Base-by-base conservation (phyloP, 92 coral and sea anemone species). In the Phenganax stokvisi region DNA sequence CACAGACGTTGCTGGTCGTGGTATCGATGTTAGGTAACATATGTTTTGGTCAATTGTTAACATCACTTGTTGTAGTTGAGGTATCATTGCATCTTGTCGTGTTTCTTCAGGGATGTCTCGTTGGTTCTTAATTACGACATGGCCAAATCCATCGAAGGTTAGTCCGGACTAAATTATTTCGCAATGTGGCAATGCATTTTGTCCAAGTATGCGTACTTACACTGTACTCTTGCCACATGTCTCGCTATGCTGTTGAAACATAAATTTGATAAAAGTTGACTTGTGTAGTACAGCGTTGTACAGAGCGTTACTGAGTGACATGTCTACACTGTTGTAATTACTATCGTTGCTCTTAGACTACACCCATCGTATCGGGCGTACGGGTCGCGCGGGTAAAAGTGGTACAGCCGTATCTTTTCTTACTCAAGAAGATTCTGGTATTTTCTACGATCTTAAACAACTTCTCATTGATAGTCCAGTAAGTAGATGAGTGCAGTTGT, bases 71-170 rank as follows among this genome's bases (percentile, higher is more conserved):
- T 37, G 0, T 37, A 37, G 47, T 5, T 37, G 47, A 37, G 47
- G 37, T 56, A 4, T 54, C 7, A 28, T 55, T 27, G 27, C 2
- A 27, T 64, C 3, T 27, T 10, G 51, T 74, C 10, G 53, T 28
- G 57, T 76, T 72, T 74, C 56, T 68, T 74, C 83, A 96, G 99
- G 90, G 99, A 96, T 82, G 99, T 96, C 0, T 92, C 99, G 0
- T 90, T 90, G 80, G 99, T 96, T 54, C 87, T 96, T 79, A 96
- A 96, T 87, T 96, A 96, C 81, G 99, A 96, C 87, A 96, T 96
- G 99, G 99, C 99, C 56, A 96, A 92, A 89, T 80, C 99, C 15
- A 92, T 96, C 66, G 99, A 96, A 90, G 99, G 99, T 96, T 70
- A 51, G 89, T 83, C 10, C n/a, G 9, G 29, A 15, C 12, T 54